These are phyloP conservation scores for Drosophila sordidula DNA, from an alignment of 2,888 invertebrate genomes.

Conservation along the genomic window DNA sequence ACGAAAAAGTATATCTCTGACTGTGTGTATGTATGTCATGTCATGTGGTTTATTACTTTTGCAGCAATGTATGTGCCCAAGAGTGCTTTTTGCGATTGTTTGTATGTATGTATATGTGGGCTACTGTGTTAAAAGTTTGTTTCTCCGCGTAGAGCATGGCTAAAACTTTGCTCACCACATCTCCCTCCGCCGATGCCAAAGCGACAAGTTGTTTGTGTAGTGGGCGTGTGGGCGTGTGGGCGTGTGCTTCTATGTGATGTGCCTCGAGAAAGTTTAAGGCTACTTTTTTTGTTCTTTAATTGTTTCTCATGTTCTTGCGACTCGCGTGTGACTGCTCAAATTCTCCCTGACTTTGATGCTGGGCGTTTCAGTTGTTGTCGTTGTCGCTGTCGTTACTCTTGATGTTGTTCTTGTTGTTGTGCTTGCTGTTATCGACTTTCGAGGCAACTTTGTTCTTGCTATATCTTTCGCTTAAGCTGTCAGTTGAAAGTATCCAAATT, in stretches of 20 bases:
- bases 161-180: constrained; percentile 36
- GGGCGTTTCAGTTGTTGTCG: constrained; percentile 15
- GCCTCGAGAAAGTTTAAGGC: constrained; percentile 65
- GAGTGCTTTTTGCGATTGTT: constrained; percentile 26
- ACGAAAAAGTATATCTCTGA: too few species aligned
- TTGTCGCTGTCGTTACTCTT: not conserved
- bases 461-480: constrained; percentile 59
- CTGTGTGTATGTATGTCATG: constrained; percentile 42
- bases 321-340: constrained; percentile 53
- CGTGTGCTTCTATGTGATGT: constrained; percentile 19
- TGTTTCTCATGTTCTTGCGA: constrained; percentile 53
- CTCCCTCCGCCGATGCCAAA: constrained; percentile 35
- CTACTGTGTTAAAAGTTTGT: constrained; percentile 76
- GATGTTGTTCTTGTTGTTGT: constrained; percentile 9
- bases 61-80: constrained; percentile 36
- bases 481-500: constrained; percentile 55
- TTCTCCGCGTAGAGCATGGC: constrained; percentile 32
- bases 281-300: constrained; percentile 65
- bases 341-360: constrained; percentile 36
- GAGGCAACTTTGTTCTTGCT: constrained; percentile 15
- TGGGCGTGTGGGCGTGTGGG: constrained; percentile 10
- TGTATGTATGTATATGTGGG: constrained; percentile 58
- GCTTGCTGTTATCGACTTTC: constrained; percentile 33
- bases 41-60: constrained; percentile 57
- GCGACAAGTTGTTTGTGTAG: constrained; percentile 65